Base-by-base conservation (phyloP, 2,797 vertebrate species). In the Limnodromus scolopaceus region DNA sequence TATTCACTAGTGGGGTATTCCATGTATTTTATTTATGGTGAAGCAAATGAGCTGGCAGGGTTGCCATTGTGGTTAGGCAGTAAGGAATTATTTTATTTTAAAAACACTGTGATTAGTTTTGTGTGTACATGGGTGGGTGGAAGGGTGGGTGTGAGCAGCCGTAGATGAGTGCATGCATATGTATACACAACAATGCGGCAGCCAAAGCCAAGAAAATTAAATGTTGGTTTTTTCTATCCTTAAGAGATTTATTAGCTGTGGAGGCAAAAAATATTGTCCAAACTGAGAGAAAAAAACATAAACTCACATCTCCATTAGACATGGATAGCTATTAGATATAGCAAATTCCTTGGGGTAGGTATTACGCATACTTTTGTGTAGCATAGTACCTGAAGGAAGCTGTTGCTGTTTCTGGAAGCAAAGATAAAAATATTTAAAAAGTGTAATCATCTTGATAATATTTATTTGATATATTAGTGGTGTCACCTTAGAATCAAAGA, bases 131-230 rank as follows among this genome's bases (percentile, higher is more conserved):
- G 57, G 38, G 82, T 78, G 75, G 46, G 81, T 83, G 87, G 71
- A 83, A 87, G 16, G 28, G 68, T 84, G 85, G 85, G 72, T 89
- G 54, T 65, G 66, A 95, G 69, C 75, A 55, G 66, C 28, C 16
- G 1, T 49, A 30, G 49, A 78, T 65, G 65, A 84, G 69, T 71
- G 27, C 19, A 25, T 55, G 51, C 27, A 39, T 95, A 82, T 95
- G 74, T 86, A 95, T 85, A 93, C 95, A 96, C 46, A 94, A 79
- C 79, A 89, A 60, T 60, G 77, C n/a, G 3, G 48, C 55, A 94
- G 74, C 55, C 77, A 93, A 94, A 90, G 55, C 82, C 80, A 89
- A 87, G 71, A 92, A 91, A 93, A 89, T 54, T 64, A 76, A 79
- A 77, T 84, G 39, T 30, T 24, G 16, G 3, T 60, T 78, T 83